phyloP scores from a whole-genome alignment of 2,888 invertebrate genomes.

The Xestia ashworthii region DNA sequence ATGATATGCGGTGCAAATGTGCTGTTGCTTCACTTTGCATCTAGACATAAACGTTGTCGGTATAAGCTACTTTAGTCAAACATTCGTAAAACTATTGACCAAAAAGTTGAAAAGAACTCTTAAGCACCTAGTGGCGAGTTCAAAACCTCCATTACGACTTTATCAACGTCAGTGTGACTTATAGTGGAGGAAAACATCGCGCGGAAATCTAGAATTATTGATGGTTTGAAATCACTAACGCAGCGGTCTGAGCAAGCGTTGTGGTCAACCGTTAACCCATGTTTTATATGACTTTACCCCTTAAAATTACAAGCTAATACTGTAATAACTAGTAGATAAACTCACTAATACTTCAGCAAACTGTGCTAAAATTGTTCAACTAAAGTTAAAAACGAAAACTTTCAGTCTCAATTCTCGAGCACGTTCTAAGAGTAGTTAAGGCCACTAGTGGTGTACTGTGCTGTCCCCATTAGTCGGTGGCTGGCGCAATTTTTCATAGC shows the following conservation, averaged over 20 bases:
- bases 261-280: not conserved
- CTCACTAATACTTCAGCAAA: not conserved
- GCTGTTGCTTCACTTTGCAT: not conserved
- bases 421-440: conserved; percentile 32
- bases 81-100: conserved; percentile 2
- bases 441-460: conserved; percentile 45
- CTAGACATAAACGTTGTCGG: not conserved
- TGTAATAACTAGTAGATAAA: not conserved
- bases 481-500: conserved; percentile 68
- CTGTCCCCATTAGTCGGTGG: conserved; percentile 44
- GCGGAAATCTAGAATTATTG: conserved; percentile 47
- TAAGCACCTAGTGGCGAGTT: conserved; percentile 12
- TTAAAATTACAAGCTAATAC: not conserved
- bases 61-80: not conserved
- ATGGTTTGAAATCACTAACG: conserved; percentile 14
- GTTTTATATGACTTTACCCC: not conserved
- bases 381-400: conserved; percentile 2
- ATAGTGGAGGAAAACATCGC: conserved; percentile 31
- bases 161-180: conserved; percentile 42
- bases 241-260: not conserved
- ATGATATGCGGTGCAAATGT: not conserved
- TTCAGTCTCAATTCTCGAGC: not conserved
- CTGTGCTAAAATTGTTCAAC: not conserved
- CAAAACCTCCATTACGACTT: conserved; percentile 30
- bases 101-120: conserved; percentile 9